Conservation (phyloP, 2,113 vertebrate species). For the Cnemophilus loriae region DNA sequence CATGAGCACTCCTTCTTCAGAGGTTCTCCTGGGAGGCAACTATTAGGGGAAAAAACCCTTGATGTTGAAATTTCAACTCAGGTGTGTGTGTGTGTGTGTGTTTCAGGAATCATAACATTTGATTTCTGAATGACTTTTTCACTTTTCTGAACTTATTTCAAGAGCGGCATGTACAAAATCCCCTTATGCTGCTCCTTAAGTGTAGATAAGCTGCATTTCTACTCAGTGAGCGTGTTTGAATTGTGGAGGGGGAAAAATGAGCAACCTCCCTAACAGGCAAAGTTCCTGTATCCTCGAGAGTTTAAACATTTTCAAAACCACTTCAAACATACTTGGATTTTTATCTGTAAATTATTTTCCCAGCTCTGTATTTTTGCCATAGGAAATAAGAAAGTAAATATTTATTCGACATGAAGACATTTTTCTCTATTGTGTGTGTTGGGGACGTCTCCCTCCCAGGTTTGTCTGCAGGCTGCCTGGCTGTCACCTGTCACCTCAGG, state of each 20-base stretch:
- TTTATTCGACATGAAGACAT: neutral
- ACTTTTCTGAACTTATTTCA: neutral
- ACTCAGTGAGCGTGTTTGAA: neutral
- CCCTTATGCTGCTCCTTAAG: neutral
- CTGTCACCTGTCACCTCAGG: neutral
- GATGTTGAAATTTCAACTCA: neutral
- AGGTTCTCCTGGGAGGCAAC: neutral
- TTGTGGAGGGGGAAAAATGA: neutral
- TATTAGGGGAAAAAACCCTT: neutral
- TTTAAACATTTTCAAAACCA: neutral
- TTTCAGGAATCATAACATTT: neutral
- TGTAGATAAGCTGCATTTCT: neutral
- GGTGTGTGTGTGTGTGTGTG: rapidly evolving
- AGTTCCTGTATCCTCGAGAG: neutral
- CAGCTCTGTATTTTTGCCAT: neutral
- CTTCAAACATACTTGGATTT: neutral
- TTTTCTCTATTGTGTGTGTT: neutral
- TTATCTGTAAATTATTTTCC: neutral
- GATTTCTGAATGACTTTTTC: neutral
- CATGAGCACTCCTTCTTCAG: neutral
- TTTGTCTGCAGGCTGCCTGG: neutral
- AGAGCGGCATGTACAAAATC: neutral
- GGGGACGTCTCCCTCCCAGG: neutral
- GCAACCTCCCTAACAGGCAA: neutral
- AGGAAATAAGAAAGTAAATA: neutral